These are phyloP conservation scores for Salminus brasiliensis DNA, from an alignment of 2,113 vertebrate genomes.

Conservation along the genomic window DNA sequence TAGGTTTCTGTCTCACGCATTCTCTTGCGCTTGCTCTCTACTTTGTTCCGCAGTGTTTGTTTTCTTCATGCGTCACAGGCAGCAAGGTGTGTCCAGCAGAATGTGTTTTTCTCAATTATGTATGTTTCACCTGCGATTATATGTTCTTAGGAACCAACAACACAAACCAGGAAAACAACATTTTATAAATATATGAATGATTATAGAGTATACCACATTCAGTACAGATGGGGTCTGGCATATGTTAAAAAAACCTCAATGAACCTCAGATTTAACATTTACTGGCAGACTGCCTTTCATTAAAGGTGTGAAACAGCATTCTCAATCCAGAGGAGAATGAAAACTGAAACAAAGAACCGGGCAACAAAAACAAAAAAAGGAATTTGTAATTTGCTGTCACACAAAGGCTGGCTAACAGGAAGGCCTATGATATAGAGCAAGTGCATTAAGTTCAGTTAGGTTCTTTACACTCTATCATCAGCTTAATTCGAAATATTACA, in stretches of 20 bases:
- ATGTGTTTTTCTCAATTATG: neutral
- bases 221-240: neutral
- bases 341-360: neutral
- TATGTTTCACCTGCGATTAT: neutral
- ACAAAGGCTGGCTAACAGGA: too few relatives aligned
- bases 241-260: neutral
- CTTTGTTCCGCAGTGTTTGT: slow-evolving; percentile 17
- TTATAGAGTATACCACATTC: neutral
- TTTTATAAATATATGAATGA: slow-evolving; percentile 16
- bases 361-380: neutral
- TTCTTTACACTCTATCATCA: too few relatives aligned
- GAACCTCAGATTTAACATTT: too few relatives aligned
- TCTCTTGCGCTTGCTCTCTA: slow-evolving; percentile 2
- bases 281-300: too few relatives aligned
- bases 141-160: neutral
- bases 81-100: slow-evolving; percentile 15
- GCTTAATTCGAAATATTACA: too few relatives aligned
- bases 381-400: too few relatives aligned
- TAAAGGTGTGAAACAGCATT: too few relatives aligned
- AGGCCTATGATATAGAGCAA: too few relatives aligned
- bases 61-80: slow-evolving; percentile 22
- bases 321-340: neutral
- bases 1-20: neutral
- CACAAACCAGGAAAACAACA: neutral
- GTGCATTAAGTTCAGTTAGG: too few relatives aligned